Conservation (phyloP, 2,797 vertebrate genomes). For the Apogon hyalosoma region DNA sequence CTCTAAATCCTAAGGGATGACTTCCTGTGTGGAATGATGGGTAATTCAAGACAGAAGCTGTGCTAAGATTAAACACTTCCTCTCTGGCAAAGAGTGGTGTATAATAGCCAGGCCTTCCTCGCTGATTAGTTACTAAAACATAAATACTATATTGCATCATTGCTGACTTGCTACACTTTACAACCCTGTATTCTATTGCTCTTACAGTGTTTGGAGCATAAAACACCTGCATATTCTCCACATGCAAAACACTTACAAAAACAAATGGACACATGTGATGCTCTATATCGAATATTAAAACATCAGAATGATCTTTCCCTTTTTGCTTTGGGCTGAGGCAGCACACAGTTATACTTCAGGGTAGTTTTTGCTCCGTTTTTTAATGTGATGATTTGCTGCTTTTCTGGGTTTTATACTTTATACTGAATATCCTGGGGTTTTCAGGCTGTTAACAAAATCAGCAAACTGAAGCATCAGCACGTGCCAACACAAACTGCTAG, state of each 20-base stretch:
- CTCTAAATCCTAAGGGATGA: constrained; percentile 78
- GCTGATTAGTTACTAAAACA: constrained; percentile 52
- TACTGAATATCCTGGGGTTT: background rate
- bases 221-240: too few species aligned
- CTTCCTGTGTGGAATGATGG: constrained; percentile 82
- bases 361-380: background rate
- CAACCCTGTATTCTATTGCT: too few species aligned
- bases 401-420: background rate
- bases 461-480: background rate
- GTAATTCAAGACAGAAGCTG: constrained; percentile 81
- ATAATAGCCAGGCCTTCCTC: constrained; percentile 31
- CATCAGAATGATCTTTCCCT: background rate
- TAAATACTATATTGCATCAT: constrained; percentile 16
- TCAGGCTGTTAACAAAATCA: background rate
- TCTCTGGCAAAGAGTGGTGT: constrained; percentile 63
- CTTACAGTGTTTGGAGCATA: too few species aligned
- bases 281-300: background rate
- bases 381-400: background rate
- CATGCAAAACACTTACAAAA: too few species aligned
- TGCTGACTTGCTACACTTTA: too few species aligned
- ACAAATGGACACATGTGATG: background rate
- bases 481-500: too few species aligned
- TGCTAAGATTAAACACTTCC: constrained; percentile 77
- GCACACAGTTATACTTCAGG: background rate
- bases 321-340: background rate